These are phyloP conservation scores for Rapana venosa DNA, from an alignment of 2,888 invertebrate species.

Conservation along the genomic window DNA sequence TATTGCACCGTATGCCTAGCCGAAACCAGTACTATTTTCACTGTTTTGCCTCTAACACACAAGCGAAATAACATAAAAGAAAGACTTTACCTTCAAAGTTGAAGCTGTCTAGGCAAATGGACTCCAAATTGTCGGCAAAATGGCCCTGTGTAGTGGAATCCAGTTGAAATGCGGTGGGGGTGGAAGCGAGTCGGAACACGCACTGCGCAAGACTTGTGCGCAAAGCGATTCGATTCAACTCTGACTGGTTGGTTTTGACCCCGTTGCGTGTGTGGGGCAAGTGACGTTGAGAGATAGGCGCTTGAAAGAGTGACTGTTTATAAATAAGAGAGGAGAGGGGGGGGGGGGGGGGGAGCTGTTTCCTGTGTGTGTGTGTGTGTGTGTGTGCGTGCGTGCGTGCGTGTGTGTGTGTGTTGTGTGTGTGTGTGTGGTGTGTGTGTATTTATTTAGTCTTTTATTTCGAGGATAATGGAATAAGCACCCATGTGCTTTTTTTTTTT, in stretches of 20 bases:
- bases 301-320: background rate
- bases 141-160: background rate
- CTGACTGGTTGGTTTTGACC: background rate
- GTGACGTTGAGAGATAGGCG: background rate
- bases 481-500: too few species aligned
- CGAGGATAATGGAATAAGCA: too few species aligned
- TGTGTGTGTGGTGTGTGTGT: too few species aligned
- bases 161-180: background rate
- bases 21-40: too few species aligned
- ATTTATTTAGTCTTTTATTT: too few species aligned
- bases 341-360: too few species aligned
- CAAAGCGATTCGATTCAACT: constrained; percentile 18
- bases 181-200: constrained; percentile 3
- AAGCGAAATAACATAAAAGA: background rate
- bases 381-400: too few species aligned
- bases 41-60: too few species aligned
- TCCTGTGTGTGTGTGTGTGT: too few species aligned
- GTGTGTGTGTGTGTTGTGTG: too few species aligned
- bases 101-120: background rate
- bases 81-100: background rate
- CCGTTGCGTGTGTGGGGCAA: background rate
- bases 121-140: background rate
- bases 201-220: background rate
- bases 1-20: background rate
- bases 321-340: background rate